Evolutionary conservation across 2,888 invertebrate genomes (phyloP).

Genomic region (Chrysodeixis includens): DNA sequence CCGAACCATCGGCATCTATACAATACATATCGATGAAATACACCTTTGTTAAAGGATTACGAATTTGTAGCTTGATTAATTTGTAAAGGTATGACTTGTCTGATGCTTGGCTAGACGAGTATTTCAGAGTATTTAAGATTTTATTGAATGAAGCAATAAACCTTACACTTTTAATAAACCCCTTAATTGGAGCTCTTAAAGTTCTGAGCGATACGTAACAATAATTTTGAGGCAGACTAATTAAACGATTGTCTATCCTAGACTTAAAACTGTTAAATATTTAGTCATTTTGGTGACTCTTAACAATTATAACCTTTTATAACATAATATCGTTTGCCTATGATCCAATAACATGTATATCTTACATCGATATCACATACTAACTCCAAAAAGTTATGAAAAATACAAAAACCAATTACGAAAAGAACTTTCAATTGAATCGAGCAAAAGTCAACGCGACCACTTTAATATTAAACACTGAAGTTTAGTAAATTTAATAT

Average conservation of each 20-base stretch:
- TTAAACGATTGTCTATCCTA: not conserved
- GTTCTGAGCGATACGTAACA: not conserved
- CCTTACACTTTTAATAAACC: too few relatives aligned
- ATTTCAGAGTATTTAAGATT: not conserved
- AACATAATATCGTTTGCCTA: not conserved
- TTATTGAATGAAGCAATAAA: not conserved
- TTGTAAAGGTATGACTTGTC: not conserved
- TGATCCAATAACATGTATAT: not conserved
- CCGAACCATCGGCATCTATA: constrained; percentile 14
- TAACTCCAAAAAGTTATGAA: constrained; percentile 8
- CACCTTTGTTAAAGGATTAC: constrained; percentile 43
- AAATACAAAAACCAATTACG: constrained; percentile 26
- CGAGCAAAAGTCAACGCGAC: constrained; percentile 43
- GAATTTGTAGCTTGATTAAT: constrained; percentile 12
- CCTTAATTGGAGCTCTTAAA: too few relatives aligned
- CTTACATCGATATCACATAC: not conserved
- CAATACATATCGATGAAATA: constrained; percentile 26
- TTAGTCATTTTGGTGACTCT: not conserved
- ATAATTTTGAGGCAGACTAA: not conserved
- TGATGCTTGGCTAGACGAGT: not conserved
- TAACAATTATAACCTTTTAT: too few relatives aligned
- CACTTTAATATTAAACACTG: constrained; percentile 49
- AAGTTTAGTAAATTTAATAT: constrained; percentile 77
- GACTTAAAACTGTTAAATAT: not conserved
- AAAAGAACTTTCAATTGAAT: constrained; percentile 50